Percentiles rank a stretch among this genome's conserved stretches.
These are phyloP conservation scores for Microtus pennsylvanicus DNA, from an alignment of 2,113 vertebrate species.

Conservation along the genomic window DNA sequence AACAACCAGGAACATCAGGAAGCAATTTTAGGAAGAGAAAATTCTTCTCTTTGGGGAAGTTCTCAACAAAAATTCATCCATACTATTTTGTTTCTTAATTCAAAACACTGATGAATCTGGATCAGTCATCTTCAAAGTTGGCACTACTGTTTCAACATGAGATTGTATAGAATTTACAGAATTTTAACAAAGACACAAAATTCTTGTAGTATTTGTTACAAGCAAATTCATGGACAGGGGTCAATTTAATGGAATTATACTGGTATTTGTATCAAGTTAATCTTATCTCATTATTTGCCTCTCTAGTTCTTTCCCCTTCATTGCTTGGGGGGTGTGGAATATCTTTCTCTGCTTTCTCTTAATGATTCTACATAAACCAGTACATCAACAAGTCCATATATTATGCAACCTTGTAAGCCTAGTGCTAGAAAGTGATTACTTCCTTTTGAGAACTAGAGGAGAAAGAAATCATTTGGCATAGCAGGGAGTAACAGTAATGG, in stretches of 20 bases:
- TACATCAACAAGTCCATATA: background rate
- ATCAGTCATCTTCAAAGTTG: constrained; percentile 18
- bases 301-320: background rate
- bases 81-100: background rate
- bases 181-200: constrained; percentile 50
- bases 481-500: background rate
- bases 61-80: background rate
- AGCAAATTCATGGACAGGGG: background rate
- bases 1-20: background rate
- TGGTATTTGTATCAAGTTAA: constrained; percentile 34
- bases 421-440: background rate
- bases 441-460: background rate
- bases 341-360: background rate
- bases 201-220: background rate
- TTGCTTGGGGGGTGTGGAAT: background rate
- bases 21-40: constrained; percentile 27
- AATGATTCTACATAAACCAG: constrained; percentile 5
- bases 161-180: constrained; percentile 1
- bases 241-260: constrained; percentile 17
- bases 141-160: background rate
- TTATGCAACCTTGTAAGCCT: background rate
- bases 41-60: background rate
- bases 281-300: background rate
- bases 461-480: background rate
- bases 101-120: background rate